Conservation (phyloP, 2,797 vertebrate species). For the Notolepis coatsorum region DNA sequence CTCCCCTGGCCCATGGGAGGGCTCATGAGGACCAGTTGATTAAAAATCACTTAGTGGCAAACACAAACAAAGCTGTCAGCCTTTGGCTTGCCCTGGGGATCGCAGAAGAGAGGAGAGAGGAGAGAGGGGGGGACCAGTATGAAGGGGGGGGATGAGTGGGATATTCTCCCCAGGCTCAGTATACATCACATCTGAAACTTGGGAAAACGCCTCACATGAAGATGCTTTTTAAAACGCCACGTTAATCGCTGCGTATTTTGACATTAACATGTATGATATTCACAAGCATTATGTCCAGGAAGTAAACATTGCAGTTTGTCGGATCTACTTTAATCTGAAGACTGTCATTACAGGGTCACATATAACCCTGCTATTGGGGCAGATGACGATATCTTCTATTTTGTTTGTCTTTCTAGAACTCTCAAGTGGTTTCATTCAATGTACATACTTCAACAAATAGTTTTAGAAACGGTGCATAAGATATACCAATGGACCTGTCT, state of each 20-base stretch:
- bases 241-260: not conserved
- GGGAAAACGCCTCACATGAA: conserved; percentile 1
- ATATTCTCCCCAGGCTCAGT: conserved; percentile 67
- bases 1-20: conserved; percentile 70
- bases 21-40: conserved; percentile 83
- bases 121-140: conserved; percentile 8
- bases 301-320: too few species aligned
- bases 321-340: too few species aligned
- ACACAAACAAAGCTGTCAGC: conserved; percentile 83
- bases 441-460: too few species aligned
- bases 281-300: too few species aligned
- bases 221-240: not conserved
- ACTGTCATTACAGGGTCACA: too few species aligned
- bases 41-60: conserved; percentile 85
- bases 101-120: conserved; percentile 18
- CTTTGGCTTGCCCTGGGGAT: conserved; percentile 76
- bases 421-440: too few species aligned
- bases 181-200: conserved; percentile 29
- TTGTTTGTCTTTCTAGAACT: too few species aligned
- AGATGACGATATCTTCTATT: too few species aligned
- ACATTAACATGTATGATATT: too few species aligned
- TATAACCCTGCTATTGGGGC: too few species aligned
- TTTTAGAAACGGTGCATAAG: too few species aligned
- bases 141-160: conserved; percentile 19
- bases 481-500: too few species aligned